Conservation (phyloP, 2,113 vertebrate genomes). For the Martes martes region DNA sequence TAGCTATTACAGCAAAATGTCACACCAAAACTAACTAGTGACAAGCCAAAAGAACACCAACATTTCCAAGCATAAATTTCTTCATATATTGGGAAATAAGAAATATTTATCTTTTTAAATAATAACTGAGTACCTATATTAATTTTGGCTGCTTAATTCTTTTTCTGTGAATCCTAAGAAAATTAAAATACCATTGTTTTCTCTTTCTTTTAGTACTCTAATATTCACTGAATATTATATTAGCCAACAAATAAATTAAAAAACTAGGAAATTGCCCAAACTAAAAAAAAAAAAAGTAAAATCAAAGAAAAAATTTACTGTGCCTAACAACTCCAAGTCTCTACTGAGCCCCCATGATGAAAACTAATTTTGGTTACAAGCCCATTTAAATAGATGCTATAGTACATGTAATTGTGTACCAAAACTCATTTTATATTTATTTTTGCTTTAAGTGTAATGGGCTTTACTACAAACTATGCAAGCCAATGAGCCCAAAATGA, state of each 20-base stretch:
- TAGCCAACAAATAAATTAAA: conserved; percentile 57
- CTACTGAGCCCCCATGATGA: conserved; percentile 58
- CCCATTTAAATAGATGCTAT: conserved; percentile 53
- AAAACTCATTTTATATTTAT: conserved; percentile 56
- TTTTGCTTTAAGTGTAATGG: conserved; percentile 68
- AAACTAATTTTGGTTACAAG: conserved; percentile 56
- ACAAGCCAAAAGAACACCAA: background rate
- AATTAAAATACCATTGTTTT: conserved; percentile 26
- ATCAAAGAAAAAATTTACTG: conserved; percentile 27
- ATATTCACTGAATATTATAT: conserved; percentile 52
- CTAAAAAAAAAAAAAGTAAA: conserved; percentile 57
- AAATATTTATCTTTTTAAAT: background rate
- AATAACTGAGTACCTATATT: background rate
- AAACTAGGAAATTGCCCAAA: conserved; percentile 54
- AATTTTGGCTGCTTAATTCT: background rate
- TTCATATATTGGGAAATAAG: background rate
- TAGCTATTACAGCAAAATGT: background rate
- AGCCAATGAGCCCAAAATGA: conserved; percentile 79
- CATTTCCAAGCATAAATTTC: background rate
- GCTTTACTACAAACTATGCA: conserved; percentile 66
- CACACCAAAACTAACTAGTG: background rate
- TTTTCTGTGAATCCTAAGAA: background rate
- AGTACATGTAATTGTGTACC: conserved; percentile 51
- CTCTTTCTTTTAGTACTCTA: background rate
- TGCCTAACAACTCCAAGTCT: conserved; percentile 43